Evolutionary conservation across 2,888 invertebrate genomes (phyloP), one percentile per base, ranked within the genome.

Genomic region (Malachius bipustulatus): DNA sequence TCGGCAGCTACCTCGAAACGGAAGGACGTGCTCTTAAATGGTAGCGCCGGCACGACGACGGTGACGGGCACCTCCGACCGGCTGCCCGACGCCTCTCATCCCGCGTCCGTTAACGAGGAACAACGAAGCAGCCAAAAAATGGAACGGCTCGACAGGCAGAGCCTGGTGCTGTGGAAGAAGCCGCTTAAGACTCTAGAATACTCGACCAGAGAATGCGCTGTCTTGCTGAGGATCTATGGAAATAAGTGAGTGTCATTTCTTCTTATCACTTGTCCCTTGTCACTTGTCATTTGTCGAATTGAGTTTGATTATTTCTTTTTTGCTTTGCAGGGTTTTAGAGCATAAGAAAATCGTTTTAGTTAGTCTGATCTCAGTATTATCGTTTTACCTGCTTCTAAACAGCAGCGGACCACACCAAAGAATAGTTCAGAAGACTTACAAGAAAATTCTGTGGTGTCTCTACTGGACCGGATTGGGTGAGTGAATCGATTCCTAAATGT

Each of bases 151-250:
- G 80, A 82, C 62, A 61, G 75, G 51, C 62, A 75, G 62, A 51
- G 64, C 43, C 56, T 87, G 44, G 85, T 89, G 43, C 62, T 91
- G 45, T 88, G 88, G 87, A 73, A 79, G 54, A 71, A 74, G 50
- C 90, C 91, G 4, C 48, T 88, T 41, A 71, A 69, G 51, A 89
- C 89, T 2, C 54, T 84, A 39, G 77, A 82, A 56, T 90, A 84
- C 65, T 87, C 82, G 65, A 62, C 72, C 51, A 71, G 73, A 53
- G 89, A 91, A 69, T 64, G 80, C 45, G 62, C 72, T 39, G 68
- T 75, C 53, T 66, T 83, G 50, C 62, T 73, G 50, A 68, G 65
- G 45, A 69, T 66, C 33, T 71, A 71, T 56, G 67, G 69, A 46
- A 62, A 58, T 55, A 71, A 71, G 77, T 77, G 57, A 65, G 65